These are phyloP conservation scores for Melanotaenia parkinsoni DNA, from an alignment of 2,797 vertebrate species.

Conservation along the genomic window DNA sequence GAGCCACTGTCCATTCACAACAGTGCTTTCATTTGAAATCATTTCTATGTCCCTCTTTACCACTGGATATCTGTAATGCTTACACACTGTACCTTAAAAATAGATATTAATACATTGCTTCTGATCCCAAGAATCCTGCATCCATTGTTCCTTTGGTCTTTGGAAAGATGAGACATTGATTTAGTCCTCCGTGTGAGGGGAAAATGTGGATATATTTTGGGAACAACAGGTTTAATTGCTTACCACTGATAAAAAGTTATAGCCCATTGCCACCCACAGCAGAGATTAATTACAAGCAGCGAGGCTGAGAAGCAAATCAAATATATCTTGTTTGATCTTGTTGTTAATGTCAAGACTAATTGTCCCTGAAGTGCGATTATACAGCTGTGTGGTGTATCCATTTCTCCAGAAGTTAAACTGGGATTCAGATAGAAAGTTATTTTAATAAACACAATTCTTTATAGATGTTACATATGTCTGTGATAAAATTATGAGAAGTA, in stretches of 20 bases:
- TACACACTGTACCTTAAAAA: too few species aligned
- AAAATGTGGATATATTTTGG: constrained; percentile 29
- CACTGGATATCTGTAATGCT: too few species aligned
- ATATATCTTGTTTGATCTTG: constrained; percentile 26
- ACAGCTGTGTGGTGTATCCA: not conserved
- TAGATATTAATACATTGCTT: not conserved
- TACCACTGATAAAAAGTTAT: constrained; percentile 47
- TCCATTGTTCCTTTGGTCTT: constrained; percentile 12
- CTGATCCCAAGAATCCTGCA: constrained; percentile 20
- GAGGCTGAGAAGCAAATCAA: constrained; percentile 48
- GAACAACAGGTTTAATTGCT: constrained; percentile 51
- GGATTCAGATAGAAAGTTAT: not conserved
- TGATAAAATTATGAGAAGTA: not conserved
- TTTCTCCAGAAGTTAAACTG: not conserved
- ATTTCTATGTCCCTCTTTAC: too few species aligned
- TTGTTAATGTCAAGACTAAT: constrained; percentile 9
- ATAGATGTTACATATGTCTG: not conserved
- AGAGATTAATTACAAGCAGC: constrained; percentile 67
- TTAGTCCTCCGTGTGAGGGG: constrained; percentile 40
- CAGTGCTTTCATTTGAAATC: too few species aligned
- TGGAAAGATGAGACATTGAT: constrained; percentile 45
- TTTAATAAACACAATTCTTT: not conserved
- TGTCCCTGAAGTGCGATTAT: constrained; percentile 9
- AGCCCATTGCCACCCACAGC: constrained; percentile 59
- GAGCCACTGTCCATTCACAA: too few species aligned